Evolutionary conservation across 2,888 invertebrate genomes (phyloP).

Genomic region (Thera obeliscata): DNA sequence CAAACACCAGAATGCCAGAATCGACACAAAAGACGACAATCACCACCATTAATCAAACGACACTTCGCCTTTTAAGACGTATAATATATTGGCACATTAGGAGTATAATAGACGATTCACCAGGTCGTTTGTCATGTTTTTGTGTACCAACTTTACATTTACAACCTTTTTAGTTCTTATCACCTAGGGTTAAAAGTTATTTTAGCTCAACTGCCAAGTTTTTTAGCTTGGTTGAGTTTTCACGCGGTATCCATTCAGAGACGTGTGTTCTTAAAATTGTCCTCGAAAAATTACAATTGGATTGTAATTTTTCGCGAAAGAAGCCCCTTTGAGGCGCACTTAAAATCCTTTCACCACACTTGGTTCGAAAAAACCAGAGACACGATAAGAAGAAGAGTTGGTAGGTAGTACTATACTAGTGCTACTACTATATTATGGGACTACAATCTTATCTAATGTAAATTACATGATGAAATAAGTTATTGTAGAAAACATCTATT

Average conservation of each 20-base stretch:
- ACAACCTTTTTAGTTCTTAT: slow-evolving; percentile 27
- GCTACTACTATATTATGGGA: too few relatives aligned
- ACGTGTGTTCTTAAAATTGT: slow-evolving; percentile 64
- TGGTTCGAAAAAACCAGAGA: too few relatives aligned
- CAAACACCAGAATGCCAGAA: slow-evolving; percentile 32
- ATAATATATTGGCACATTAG: slow-evolving; percentile 81
- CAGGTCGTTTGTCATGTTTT: slow-evolving; percentile 75
- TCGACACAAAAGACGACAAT: slow-evolving; percentile 60
- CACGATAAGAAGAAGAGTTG: too few relatives aligned
- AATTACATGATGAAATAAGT: too few relatives aligned
- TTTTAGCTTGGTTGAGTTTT: slow-evolving; percentile 33
- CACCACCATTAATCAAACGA: slow-evolving; percentile 70
- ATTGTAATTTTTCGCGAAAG: slow-evolving; percentile 44
- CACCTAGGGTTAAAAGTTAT: slow-evolving; percentile 23
- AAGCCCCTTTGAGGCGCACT: too few relatives aligned
- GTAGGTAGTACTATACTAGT: too few relatives aligned
- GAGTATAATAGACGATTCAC: slow-evolving; percentile 75
- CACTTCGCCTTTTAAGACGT: slow-evolving; percentile 70
- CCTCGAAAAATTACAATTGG: slow-evolving; percentile 59
- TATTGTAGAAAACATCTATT: too few relatives aligned
- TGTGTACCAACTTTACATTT: slow-evolving; percentile 44
- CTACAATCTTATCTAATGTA: too few relatives aligned
- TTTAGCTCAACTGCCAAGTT: slow-evolving; percentile 9
- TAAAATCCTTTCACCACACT: too few relatives aligned
- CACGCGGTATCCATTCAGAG: slow-evolving; percentile 49